Evolutionary conservation across 2,888 invertebrate genomes (phyloP), one percentile per base, ranked within the genome.

Genomic region (Crioceris asparagi): DNA sequence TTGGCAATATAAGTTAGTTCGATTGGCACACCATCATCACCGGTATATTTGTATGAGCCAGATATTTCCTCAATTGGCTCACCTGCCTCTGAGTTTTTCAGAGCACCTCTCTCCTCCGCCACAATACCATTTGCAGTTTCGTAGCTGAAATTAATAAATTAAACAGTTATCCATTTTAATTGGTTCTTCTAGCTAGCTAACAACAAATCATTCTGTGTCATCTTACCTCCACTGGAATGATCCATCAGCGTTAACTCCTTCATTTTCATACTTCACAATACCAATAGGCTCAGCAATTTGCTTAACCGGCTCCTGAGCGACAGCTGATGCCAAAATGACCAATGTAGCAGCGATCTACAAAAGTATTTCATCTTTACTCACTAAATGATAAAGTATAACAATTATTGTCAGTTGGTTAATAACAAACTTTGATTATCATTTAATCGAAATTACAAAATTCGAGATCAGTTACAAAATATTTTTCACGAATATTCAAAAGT

Each of bases 71-170:
- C 50, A 29, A 57, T 54, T 44, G 59, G 59, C 10, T 52, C 45
- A 43, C 56, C 54, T 44, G 70, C 65, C 44, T 61, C 64, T 18
- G 57, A 54, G 34, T 58, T 59, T 40, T 65, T 66, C 38, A 62
- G 49, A 41, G 60, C 61, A 18, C 63, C 62, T 49, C 72, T 71
- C 52, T 83, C 83, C 49, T 81, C 73, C 0, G 74, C 80, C 3
- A 66, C 65, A 45, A 83, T 83, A n/a, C 82, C 82, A 54, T 83
- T 81, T 19, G 75, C 81, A 32, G 82, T 81, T 62, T 80, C 79
- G 50, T 80, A 83, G 47, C 77, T 56, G 27, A 12, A 25, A 25
- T 11, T 25, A 25, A 25, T 4, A 15, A 5, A 27, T n/a, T 27
- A 27, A 12, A 27, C 15, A 11, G 4, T 21, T 27, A 15, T 27